Conservation (phyloP, 2,888 invertebrate species). For the Alsophila aescularia region DNA sequence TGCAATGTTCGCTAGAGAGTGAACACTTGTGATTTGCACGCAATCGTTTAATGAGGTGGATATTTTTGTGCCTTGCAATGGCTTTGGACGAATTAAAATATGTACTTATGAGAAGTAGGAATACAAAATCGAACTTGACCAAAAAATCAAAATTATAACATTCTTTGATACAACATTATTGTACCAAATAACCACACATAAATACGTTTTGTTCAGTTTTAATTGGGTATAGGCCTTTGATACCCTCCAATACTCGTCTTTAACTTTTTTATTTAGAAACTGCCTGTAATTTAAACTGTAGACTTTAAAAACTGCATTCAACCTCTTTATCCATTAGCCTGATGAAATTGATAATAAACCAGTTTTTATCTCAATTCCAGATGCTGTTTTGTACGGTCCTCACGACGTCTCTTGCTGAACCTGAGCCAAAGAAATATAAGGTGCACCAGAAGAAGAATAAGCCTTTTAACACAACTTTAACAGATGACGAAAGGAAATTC, state of each 20-base stretch:
- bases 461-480: constrained; percentile 57
- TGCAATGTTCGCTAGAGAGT: constrained; percentile 56
- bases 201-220: too few species aligned
- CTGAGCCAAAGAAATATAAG: constrained; percentile 77
- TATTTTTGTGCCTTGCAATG: constrained; percentile 7
- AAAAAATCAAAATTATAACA: not conserved
- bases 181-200: too few species aligned
- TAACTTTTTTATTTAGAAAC: too few species aligned
- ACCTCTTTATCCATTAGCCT: not conserved
- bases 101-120: too few species aligned
- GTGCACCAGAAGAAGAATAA: constrained; percentile 59
- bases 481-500: constrained; percentile 74
- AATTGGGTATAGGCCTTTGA: too few species aligned
- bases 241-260: too few species aligned
- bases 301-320: too few species aligned
- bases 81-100: not conserved
- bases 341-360: not conserved
- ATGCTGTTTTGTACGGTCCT: constrained; percentile 61
- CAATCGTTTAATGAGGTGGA: constrained; percentile 50
- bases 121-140: too few species aligned
- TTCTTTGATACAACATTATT: too few species aligned
- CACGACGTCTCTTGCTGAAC: constrained; percentile 56
- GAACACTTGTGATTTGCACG: constrained; percentile 45
- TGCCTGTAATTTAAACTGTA: too few species aligned
- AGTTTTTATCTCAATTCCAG: constrained; percentile 62